Conservation (phyloP, 1,140 invertebrate species). For the Temnothorax longispinosus region DNA sequence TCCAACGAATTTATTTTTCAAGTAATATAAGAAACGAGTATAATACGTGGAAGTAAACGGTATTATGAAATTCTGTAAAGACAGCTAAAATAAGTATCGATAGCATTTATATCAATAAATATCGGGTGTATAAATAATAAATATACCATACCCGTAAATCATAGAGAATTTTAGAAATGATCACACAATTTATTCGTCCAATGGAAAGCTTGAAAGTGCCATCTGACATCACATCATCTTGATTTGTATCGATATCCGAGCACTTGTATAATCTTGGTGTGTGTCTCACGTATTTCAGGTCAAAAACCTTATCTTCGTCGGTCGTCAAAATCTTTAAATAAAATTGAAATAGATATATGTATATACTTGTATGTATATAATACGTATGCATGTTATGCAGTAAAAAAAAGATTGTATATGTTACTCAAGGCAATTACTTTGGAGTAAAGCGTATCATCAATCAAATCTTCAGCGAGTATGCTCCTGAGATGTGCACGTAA, state of each 20-base stretch:
- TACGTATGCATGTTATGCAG: not conserved
- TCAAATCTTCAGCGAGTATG: constrained; percentile 90
- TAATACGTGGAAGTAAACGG: constrained; percentile 85
- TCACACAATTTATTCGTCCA: constrained; percentile 90
- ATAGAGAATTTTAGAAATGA: constrained; percentile 90
- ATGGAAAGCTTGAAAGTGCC: constrained; percentile 90
- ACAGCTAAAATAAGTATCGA: not conserved
- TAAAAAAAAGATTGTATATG: not conserved
- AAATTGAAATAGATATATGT: constrained; percentile 43
- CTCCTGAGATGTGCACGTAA: constrained; percentile 89
- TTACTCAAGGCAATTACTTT: constrained; percentile 86
- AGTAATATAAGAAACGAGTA: constrained; percentile 62
- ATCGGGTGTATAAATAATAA: not conserved
- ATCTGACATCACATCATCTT: constrained; percentile 88
- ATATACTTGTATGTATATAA: not conserved
- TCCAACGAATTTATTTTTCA: constrained; percentile 70
- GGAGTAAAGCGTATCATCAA: constrained; percentile 91
- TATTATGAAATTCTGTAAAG: constrained; percentile 89
- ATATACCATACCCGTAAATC: constrained; percentile 87
- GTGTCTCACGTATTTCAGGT: constrained; percentile 91
- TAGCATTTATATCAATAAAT: not conserved
- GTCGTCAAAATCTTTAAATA: constrained; percentile 87
- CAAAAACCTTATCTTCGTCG: constrained; percentile 92
- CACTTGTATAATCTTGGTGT: constrained; percentile 87
- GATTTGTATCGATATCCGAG: constrained; percentile 82